Conservation (phyloP, 1,140 invertebrate species). For the Battus philenor region DNA sequence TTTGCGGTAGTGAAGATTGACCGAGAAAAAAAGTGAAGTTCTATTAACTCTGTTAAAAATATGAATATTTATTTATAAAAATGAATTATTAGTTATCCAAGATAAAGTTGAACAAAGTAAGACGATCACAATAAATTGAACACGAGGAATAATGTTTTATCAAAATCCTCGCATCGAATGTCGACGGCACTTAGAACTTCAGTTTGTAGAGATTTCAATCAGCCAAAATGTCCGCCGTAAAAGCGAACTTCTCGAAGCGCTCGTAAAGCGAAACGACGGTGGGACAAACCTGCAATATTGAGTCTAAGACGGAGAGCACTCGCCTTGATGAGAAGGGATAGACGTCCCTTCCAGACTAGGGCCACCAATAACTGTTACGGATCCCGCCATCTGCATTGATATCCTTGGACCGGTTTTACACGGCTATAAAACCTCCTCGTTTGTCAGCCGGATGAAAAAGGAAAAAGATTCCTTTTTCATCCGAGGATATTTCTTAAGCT, state of each 20-base stretch:
- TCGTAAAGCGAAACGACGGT: slow-evolving; percentile 38
- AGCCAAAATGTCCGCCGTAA: slow-evolving; percentile 30
- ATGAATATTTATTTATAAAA: no score
- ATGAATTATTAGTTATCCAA: no score
- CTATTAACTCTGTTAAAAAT: no score
- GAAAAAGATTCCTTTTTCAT: no score
- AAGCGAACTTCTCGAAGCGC: slow-evolving; percentile 31
- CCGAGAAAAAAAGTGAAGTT: no score
- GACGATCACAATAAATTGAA: no score
- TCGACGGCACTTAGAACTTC: no score
- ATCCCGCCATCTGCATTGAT: slow-evolving; percentile 14
- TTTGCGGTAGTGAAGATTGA: no score
- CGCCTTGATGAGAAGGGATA: slow-evolving; percentile 40
- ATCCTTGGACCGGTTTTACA: slow-evolving; percentile 4
- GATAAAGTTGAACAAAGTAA: no score
- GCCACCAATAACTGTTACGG: slow-evolving; percentile 20
- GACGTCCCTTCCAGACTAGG: slow-evolving; percentile 18
- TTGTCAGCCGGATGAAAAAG: neutral
- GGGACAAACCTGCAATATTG: slow-evolving; percentile 36
- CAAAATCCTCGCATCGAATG: no score
- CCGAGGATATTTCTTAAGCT: no score
- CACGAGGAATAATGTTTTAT: no score
- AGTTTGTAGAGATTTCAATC: slow-evolving; percentile 12
- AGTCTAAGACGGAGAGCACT: slow-evolving; percentile 32
- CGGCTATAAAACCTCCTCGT: neutral